A percentile compares a stretch with the other conserved stretches of the same genome.
phyloP scores from a whole-genome alignment of 2,888 invertebrate species.

The Netelia virgata region DNA sequence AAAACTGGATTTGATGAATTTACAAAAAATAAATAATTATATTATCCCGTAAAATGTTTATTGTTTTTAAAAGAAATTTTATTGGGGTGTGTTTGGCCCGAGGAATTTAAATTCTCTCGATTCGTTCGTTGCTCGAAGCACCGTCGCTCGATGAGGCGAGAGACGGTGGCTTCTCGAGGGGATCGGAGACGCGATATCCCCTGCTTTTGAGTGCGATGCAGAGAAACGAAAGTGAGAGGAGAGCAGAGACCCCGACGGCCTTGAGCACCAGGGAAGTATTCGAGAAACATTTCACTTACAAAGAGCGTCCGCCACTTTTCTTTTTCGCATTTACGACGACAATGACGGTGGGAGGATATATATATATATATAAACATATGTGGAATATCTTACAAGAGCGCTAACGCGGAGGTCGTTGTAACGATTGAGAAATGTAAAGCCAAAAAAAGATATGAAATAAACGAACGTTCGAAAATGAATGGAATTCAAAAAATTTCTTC shows the following conservation, averaged over 20 bases:
- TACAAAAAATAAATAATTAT: background rate
- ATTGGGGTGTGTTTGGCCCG: background rate
- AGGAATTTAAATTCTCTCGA: background rate
- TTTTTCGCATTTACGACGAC: constrained; percentile 60
- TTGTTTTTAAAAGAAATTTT: background rate
- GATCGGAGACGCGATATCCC: constrained; percentile 62
- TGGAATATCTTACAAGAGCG: constrained; percentile 3
- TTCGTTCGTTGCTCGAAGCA: background rate
- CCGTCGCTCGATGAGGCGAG: constrained; percentile 10
- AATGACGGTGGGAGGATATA: constrained; percentile 45
- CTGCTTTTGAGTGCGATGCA: constrained; percentile 61
- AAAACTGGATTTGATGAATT: too few relatives aligned
- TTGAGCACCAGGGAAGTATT: constrained; percentile 73
- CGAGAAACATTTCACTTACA: constrained; percentile 79
- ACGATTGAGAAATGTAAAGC: too few relatives aligned
- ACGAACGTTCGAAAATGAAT: too few relatives aligned
- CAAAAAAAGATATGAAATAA: too few relatives aligned
- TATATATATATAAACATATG: constrained; percentile 36
- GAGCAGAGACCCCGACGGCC: constrained; percentile 77
- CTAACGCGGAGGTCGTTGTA: background rate
- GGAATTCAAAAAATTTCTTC: too few relatives aligned
- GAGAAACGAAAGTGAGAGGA: constrained; percentile 80
- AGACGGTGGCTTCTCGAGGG: constrained; percentile 22
- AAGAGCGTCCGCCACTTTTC: constrained; percentile 65
- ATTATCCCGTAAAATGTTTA: background rate